phyloP scores from a whole-genome alignment of 2,113 vertebrate species.

The Machaerirhynchus nigripectus region DNA sequence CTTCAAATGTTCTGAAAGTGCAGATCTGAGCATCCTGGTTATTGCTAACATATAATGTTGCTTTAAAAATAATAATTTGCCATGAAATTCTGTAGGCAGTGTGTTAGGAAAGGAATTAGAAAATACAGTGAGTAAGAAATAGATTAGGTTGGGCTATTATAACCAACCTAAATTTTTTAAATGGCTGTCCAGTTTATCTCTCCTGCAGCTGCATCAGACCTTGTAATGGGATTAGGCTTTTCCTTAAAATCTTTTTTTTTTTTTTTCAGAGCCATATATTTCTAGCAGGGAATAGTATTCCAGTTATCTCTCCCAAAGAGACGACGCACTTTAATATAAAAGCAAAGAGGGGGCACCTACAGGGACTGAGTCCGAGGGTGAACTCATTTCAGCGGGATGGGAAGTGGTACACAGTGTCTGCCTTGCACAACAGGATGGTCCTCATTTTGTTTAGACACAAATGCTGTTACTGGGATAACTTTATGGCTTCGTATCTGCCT shows the following conservation, averaged over 20 bases:
- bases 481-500: not conserved
- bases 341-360: not conserved
- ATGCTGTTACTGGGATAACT: not conserved
- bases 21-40: not conserved
- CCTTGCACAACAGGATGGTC: not conserved
- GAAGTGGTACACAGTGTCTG: not conserved
- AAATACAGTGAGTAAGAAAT: conserved; percentile 54
- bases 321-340: not conserved
- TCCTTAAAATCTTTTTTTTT: not conserved
- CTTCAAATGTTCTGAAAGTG: conserved; percentile 12
- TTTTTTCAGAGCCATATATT: not conserved
- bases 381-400: not conserved
- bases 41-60: not conserved
- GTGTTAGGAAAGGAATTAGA: conserved; percentile 50
- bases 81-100: conserved; percentile 44
- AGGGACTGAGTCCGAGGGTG: not conserved
- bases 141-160: conserved; percentile 60
- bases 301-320: not conserved
- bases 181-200: conserved; percentile 56
- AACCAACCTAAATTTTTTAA: conserved; percentile 56
- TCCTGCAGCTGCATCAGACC: conserved; percentile 60
- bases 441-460: not conserved
- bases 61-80: conserved; percentile 41
- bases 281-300: not conserved
- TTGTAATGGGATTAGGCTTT: conserved; percentile 62